These are phyloP conservation scores for Onychomys torridus DNA, from an alignment of 2,797 vertebrate species.

Conservation along the genomic window DNA sequence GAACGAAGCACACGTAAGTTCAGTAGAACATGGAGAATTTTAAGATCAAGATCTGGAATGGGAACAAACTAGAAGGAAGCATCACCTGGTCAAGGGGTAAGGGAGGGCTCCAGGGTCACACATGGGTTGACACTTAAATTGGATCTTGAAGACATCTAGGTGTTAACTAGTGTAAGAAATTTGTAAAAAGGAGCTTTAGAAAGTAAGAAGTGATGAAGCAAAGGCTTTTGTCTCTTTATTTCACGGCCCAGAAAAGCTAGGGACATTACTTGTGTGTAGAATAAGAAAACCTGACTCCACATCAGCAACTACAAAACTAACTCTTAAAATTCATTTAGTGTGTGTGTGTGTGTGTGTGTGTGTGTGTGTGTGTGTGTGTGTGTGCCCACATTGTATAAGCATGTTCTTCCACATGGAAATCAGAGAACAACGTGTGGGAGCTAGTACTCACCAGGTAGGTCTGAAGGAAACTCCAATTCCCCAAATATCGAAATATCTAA, in stretches of 20 bases:
- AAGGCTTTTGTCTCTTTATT: slow-evolving; percentile 5
- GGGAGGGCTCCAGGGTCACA: slow-evolving; percentile 4
- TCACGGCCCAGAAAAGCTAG: slow-evolving; percentile 29
- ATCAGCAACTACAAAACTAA: not conserved
- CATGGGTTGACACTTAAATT: not conserved
- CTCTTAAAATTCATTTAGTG: not conserved
- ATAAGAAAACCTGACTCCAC: not conserved
- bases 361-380: not conserved
- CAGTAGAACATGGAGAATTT: slow-evolving; percentile 15
- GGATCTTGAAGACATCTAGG: slow-evolving; percentile 25
- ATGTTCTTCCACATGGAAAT: not conserved
- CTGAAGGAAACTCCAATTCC: not conserved
- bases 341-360: not conserved
- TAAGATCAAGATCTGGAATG: not conserved
- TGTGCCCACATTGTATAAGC: no score
- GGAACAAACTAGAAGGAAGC: slow-evolving; percentile 25
- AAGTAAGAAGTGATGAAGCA: slow-evolving; percentile 56
- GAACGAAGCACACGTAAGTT: not conserved
- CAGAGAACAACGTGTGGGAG: not conserved
- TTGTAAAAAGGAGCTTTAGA: slow-evolving; percentile 22
- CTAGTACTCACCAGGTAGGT: not conserved
- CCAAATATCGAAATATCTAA: not conserved
- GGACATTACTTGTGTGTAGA: slow-evolving; percentile 12
- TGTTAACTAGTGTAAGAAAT: not conserved
- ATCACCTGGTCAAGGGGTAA: not conserved